These are phyloP conservation scores for Drosophila elegans DNA, from an alignment of 1,140 invertebrate species.

Conservation along the genomic window DNA sequence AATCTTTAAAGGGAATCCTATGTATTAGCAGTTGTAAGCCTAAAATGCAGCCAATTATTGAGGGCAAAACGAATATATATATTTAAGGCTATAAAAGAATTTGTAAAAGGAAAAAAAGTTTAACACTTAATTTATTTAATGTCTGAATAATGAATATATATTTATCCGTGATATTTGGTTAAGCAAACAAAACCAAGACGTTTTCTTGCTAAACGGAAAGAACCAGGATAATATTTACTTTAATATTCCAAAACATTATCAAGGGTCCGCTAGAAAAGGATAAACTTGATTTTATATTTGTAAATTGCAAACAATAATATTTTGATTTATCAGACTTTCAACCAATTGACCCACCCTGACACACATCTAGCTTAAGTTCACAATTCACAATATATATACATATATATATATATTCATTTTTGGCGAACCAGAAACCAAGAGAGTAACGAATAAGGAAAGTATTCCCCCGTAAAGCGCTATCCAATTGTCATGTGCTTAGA, in stretches of 20 bases:
- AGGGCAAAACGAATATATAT: neutral
- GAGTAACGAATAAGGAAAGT: conserved; percentile 29
- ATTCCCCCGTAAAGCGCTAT: conserved; percentile 26
- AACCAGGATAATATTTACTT: conserved; percentile 3
- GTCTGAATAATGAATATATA: conserved; percentile 4
- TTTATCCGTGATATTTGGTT: conserved; percentile 11
- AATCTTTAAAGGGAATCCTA: neutral
- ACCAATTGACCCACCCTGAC: conserved; percentile 27
- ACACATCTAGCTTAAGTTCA: conserved; percentile 25
- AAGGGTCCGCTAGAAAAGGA: neutral
- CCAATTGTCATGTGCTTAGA: conserved; percentile 31
- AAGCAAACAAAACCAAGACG: conserved; percentile 12
- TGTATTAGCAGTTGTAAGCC: neutral
- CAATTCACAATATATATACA: conserved; percentile 10
- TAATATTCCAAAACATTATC: neutral
- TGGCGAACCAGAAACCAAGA: conserved; percentile 23
- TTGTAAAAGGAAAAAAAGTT: neutral
- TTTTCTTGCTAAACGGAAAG: conserved; percentile 13
- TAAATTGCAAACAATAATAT: conserved; percentile 1
- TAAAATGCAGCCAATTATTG: neutral
- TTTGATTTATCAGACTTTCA: conserved; percentile 7
- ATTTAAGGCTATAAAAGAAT: neutral
- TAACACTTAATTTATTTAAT: conserved; percentile 1
- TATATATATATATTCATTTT: neutral
- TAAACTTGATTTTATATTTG: neutral